phyloP scores from a whole-genome alignment of 2,797 vertebrate species.

The Graptemys geographica region DNA sequence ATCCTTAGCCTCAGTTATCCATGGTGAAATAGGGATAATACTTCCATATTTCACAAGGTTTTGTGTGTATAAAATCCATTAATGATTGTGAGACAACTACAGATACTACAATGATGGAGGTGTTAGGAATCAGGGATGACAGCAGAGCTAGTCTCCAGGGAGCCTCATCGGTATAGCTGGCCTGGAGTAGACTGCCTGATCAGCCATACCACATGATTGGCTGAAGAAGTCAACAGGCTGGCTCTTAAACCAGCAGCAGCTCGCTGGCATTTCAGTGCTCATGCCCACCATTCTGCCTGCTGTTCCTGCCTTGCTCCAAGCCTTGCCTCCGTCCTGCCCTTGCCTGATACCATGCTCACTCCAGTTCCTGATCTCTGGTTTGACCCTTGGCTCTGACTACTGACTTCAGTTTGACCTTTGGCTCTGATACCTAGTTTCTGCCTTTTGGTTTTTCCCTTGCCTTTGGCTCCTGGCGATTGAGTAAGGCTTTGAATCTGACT shows the following conservation, averaged over 20 bases:
- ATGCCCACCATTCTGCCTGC: background rate
- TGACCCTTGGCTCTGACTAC: background rate
- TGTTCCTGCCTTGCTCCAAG: background rate
- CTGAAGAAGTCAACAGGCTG: background rate
- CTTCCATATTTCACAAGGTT: background rate
- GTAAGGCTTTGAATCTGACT: background rate
- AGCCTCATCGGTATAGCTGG: background rate
- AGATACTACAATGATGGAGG: background rate
- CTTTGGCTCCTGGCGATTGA: background rate
- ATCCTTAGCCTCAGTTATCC: background rate
- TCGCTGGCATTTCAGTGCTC: background rate
- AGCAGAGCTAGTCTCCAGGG: background rate
- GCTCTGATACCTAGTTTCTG: background rate
- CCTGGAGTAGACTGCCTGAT: background rate
- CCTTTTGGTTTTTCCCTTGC: background rate
- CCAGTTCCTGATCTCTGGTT: background rate
- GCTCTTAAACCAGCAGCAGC: background rate
- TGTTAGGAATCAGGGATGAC: background rate
- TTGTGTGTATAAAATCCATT: background rate
- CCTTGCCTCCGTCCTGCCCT: background rate
- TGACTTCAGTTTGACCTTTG: background rate
- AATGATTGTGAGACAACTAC: background rate
- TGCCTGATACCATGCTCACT: background rate
- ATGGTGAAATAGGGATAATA: background rate
- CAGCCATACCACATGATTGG: background rate